Percentiles rank a stretch among this genome's conserved stretches.
Evolutionary conservation across 2,888 invertebrate species (phyloP).

Genomic region (Plemyria rubiginata): DNA sequence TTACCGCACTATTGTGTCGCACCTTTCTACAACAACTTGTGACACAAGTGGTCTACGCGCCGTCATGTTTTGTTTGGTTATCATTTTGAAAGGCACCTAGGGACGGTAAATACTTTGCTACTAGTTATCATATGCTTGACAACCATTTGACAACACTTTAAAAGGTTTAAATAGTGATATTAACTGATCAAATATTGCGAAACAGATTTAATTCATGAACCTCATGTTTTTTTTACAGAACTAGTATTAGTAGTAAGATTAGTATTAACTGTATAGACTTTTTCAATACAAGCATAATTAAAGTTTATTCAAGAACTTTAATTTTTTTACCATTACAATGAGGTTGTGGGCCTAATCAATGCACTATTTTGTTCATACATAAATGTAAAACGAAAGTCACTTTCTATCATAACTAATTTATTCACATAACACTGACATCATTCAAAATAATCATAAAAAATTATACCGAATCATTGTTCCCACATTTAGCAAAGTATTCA

Average conservation of each 20-base stretch:
- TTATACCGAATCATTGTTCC: neutral
- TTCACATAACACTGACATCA: neutral
- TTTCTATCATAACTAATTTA: no score
- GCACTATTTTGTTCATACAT: neutral
- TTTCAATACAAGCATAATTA: neutral
- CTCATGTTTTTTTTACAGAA: no score
- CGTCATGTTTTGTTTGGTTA: neutral
- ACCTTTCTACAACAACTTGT: neutral
- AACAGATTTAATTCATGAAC: neutral
- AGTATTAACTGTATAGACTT: no score
- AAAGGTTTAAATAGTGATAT: constrained; percentile 1
- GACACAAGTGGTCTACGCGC: neutral
- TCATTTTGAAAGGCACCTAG: neutral
- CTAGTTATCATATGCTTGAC: constrained; percentile 1
- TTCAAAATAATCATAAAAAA: neutral
- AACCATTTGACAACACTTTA: constrained; percentile 7
- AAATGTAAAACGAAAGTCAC: neutral
- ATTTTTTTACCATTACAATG: neutral
- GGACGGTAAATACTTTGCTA: neutral
- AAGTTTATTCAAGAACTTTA: neutral
- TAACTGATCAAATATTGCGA: neutral
- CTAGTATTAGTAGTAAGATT: no score
- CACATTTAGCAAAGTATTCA: constrained; percentile 8
- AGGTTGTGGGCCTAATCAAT: no score
- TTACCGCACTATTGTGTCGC: neutral